Percentiles rank a stretch among this genome's conserved stretches.
These are phyloP conservation scores for Andrena camellia DNA, from an alignment of 2,888 invertebrate species.

Conservation along the genomic window DNA sequence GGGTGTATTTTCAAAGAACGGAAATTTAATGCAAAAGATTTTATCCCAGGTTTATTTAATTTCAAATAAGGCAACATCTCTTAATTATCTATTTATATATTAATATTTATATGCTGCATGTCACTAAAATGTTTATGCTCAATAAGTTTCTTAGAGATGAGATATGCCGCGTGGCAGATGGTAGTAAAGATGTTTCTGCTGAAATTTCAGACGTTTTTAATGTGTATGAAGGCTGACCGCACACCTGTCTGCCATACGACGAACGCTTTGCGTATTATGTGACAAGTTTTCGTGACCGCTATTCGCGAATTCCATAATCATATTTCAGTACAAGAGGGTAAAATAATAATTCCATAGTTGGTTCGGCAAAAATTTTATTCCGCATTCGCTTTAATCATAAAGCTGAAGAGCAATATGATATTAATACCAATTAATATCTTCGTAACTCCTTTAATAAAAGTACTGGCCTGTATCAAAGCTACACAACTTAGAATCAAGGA, in stretches of 20 bases:
- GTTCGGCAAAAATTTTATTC: no score
- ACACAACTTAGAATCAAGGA: no score
- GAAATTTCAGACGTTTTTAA: constrained; percentile 63
- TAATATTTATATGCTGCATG: not conserved
- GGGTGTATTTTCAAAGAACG: no score
- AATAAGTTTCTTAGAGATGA: not conserved
- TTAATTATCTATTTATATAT: not conserved
- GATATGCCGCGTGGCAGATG: constrained; percentile 1
- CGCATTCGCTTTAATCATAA: no score
- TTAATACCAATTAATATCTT: no score
- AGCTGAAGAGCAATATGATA: no score
- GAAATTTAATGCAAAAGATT: no score
- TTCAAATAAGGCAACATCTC: no score
- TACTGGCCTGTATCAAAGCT: no score
- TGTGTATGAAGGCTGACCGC: not conserved
- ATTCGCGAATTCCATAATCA: not conserved
- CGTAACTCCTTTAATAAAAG: no score
- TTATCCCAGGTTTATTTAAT: no score
- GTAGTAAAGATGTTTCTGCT: constrained; percentile 23
- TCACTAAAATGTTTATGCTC: no score
- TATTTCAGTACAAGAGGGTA: not conserved
- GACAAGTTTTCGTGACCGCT: not conserved
- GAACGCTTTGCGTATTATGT: constrained; percentile 34
- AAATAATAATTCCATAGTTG: not conserved
- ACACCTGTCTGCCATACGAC: constrained; percentile 52